Base-by-base conservation (phyloP, 2,113 vertebrate species). In the Coturnix japonica region DNA sequence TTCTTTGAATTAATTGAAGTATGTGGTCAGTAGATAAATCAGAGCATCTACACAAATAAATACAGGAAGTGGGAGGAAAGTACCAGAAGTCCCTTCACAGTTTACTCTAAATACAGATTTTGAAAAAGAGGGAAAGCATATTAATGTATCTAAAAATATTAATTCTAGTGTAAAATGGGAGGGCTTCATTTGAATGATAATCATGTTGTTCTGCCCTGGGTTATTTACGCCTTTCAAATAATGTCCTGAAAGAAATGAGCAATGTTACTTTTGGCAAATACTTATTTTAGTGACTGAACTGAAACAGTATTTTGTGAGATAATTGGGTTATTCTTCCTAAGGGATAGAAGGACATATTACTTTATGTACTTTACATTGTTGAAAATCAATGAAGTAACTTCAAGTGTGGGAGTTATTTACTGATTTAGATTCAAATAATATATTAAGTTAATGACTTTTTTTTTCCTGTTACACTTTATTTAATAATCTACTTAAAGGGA, bases 141-240 rank as follows among this genome's bases (percentile, higher is more conserved):
- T 71, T 46, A 81, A 72, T 46, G 8, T 39, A 22, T 87, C 46
- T 70, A 82, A 95, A 95, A 95, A 67, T 81, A 91, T 51, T 13
- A 74, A 65, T 64, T 49, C 73, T 22, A 87, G 23, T 61, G 6
- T 21, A 43, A 56, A 80, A 41, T 19, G 19, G 13, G 51, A 23
- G 86, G 41, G 33, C 64, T 8, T 72, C 23, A 74, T 90, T 70
- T 90, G 35, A 94, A 6, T 71, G 25, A 89, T 81, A 91, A 84
- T 11, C 23, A 20, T 44, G 76, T 74, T 84, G 37, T 13, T 89
- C 64, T 81, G 17, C 77, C 20, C 39, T 17, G 26, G 69, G 33
- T 77, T 85, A 93, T 76, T 90, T 74, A 82, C 72, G 46, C 4
- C 19, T 96, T 88, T 91, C 35, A 90, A 92, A 89, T 69, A 93